Percentiles rank a stretch among this genome's conserved stretches.
These are phyloP conservation scores for Falco novaeseelandiae DNA, from an alignment of 2,797 vertebrate species.

Conservation along the genomic window DNA sequence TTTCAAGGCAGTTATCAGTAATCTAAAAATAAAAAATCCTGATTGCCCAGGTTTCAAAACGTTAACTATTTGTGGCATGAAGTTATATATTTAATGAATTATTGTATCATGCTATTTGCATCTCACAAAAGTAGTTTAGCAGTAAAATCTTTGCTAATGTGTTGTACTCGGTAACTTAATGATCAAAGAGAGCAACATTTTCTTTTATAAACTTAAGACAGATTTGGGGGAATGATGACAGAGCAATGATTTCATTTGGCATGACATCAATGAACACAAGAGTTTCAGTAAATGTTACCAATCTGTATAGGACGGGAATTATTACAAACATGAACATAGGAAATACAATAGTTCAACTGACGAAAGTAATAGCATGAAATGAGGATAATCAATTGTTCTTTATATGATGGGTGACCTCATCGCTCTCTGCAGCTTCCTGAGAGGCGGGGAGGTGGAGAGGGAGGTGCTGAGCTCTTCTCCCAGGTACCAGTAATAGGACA, in stretches of 20 bases:
- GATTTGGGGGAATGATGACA: slow-evolving; percentile 23
- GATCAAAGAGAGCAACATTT: slow-evolving; percentile 30
- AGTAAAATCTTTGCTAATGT: neutral
- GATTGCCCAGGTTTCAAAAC: neutral
- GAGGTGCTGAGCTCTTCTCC: neutral
- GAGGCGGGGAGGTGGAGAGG: neutral
- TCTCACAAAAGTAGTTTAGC: neutral
- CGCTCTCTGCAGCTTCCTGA: neutral
- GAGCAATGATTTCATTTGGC: slow-evolving; percentile 42
- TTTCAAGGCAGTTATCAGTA: neutral
- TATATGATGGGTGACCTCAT: neutral
- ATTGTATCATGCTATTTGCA: neutral
- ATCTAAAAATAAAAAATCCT: neutral
- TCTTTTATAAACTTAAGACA: slow-evolving; percentile 10
- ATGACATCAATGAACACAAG: slow-evolving; percentile 1
- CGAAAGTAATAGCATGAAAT: neutral
- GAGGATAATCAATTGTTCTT: neutral
- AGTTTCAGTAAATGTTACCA: neutral
- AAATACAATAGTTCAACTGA: neutral
- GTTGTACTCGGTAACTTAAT: neutral
- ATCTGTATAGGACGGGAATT: neutral
- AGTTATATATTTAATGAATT: neutral
- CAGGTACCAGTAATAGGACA: neutral
- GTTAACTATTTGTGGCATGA: neutral
- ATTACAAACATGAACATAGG: neutral